A percentile compares a stretch with the other conserved stretches of the same genome.
These are phyloP conservation scores for Sialia sialis DNA, from an alignment of 2,113 vertebrate genomes.

Conservation along the genomic window DNA sequence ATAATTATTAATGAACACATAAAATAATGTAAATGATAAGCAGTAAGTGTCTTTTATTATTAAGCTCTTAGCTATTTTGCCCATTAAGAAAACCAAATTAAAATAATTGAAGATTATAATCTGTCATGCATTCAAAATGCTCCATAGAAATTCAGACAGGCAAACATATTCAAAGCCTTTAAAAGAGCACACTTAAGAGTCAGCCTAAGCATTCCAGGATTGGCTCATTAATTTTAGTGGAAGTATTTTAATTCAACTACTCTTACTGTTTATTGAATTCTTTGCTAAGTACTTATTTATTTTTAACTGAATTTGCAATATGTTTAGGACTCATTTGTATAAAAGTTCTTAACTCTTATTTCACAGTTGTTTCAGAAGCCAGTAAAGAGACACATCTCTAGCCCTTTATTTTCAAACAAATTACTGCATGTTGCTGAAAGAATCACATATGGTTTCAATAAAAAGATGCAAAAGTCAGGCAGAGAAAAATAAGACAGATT, in stretches of 20 bases:
- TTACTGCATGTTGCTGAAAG: not conserved
- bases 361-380: not conserved
- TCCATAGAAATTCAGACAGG: conserved; percentile 47
- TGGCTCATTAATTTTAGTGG: conserved; percentile 34
- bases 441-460: conserved; percentile 10
- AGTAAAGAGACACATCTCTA: not conserved
- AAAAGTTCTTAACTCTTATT: conserved; percentile 5
- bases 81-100: conserved; percentile 55
- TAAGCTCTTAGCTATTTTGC: conserved; percentile 33
- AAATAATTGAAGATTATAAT: conserved; percentile 61
- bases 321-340: conserved; percentile 23
- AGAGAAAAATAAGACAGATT: not conserved
- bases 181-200: conserved; percentile 41
- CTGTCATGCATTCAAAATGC: conserved; percentile 47
- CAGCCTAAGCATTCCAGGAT: conserved; percentile 30
- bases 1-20: conserved; percentile 49
- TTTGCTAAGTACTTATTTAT: conserved; percentile 40
- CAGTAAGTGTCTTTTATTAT: conserved; percentile 23
- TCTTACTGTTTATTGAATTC: conserved; percentile 25
- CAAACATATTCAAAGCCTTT: conserved; percentile 49
- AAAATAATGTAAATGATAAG: conserved; percentile 13
- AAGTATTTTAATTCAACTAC: conserved; percentile 21
- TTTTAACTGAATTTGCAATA: conserved; percentile 35
- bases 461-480: not conserved
- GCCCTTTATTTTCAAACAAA: conserved; percentile 25